Evolutionary conservation across 2,113 vertebrate species (phyloP), one percentile per base, ranked within the genome.

Genomic region (Anarhynchus alexandrinus): DNA sequence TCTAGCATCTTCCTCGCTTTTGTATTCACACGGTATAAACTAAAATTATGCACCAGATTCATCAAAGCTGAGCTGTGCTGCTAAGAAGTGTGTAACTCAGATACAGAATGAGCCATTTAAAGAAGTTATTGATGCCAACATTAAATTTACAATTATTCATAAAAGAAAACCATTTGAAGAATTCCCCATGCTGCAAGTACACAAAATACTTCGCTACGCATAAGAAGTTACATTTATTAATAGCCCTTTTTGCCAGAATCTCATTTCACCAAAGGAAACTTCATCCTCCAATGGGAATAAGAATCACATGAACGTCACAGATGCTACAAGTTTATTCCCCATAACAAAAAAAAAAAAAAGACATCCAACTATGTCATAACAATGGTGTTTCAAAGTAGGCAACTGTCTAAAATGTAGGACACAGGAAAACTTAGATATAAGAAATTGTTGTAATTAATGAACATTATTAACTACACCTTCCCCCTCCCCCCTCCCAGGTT

Each of bases 141-240:
- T 97, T 96, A 97, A 96, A 97, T 97, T 97, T 97, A 97, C 97
- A 97, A 97, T 97, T 97, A 97, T 97, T 97, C 97, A 96, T 97
- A 97, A 97, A 96, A 97, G 87, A 95, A 97, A 97, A 95, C 91
- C 83, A 95, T 97, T 96, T 96, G 95, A 97, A 97, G 96, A 97
- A 97, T 97, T 97, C 97, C 97, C 96, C 10, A 40, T 54, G 97
- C 95, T 97, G 91, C 84, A 79, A 94, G 90, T 95, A 96, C 88
- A 97, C 97, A 97, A 97, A 97, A 95, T 96, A 97, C 82, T 96
- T 97, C 82, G 94, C 87, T 90, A 96, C 10, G 40, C 95, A 88
- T 96, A 97, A 96, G 96, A 96, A 97, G 94, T 96, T 97, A 92
- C 91, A 92, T 93, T 96, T 97, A 97, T 97, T 97, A 97, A 97